Evolutionary conservation across 2,113 vertebrate species (phyloP).

Genomic region (Osmerus mordax): DNA sequence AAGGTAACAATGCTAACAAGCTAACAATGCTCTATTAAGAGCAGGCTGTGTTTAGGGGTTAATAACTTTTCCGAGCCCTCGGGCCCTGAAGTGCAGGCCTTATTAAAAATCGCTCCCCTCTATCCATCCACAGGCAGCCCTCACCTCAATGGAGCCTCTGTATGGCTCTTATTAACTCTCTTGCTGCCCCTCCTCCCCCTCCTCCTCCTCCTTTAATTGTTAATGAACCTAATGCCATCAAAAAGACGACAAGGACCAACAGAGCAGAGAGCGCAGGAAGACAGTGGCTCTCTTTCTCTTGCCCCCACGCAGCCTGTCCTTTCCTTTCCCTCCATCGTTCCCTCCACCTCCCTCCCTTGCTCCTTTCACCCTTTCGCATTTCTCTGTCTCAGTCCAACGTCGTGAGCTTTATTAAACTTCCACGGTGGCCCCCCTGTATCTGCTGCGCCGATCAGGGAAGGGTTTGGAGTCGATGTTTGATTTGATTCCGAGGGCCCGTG

Average conservation of each 20-base stretch:
- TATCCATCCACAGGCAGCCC: conserved; percentile 62
- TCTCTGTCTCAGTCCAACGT: not conserved
- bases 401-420: conserved; percentile 64
- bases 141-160: conserved; percentile 74
- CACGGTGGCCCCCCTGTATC: conserved; percentile 62
- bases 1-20: conserved; percentile 14
- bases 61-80: conserved; percentile 55
- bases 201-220: conserved; percentile 72
- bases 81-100: conserved; percentile 60
- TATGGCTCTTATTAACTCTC: conserved; percentile 72
- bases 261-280: conserved; percentile 64
- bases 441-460: conserved; percentile 47
- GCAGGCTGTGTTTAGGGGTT: conserved; percentile 55
- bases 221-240: conserved; percentile 79
- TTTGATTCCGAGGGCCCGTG: conserved; percentile 21
- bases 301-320: conserved; percentile 6
- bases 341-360: conserved; percentile 34
- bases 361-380: conserved; percentile 35
- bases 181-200: conserved; percentile 30
- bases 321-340: conserved; percentile 23
- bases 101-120: conserved; percentile 73
- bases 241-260: conserved; percentile 72
- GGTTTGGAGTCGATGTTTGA: conserved; percentile 17
- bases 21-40: conserved; percentile 72
- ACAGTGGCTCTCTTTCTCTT: conserved; percentile 66